Conservation (phyloP, 2,113 vertebrate genomes). For the Nyctibius bracteatus region DNA sequence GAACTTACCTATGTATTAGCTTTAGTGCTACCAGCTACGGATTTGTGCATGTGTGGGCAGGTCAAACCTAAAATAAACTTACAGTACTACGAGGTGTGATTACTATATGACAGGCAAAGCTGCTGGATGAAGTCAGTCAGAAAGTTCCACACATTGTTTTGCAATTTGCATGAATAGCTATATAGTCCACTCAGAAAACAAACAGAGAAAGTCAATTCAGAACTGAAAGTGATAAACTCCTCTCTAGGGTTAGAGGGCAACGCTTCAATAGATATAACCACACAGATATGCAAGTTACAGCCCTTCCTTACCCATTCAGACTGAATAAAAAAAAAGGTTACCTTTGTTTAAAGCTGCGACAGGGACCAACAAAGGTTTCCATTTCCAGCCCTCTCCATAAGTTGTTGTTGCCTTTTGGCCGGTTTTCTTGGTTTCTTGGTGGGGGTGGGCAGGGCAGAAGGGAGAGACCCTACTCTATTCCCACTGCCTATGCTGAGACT, state of each 20-base stretch:
- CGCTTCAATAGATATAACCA: neutral
- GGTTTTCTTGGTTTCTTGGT: neutral
- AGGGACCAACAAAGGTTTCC: neutral
- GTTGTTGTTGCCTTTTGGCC: rapidly evolving
- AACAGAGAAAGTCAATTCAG: neutral
- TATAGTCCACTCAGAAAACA: neutral
- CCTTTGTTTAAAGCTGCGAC: neutral
- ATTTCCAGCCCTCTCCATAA: neutral
- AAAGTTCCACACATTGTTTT: neutral
- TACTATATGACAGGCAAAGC: neutral
- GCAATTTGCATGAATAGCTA: neutral
- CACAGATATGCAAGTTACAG: neutral
- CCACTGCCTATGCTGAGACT: neutral
- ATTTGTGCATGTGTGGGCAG: neutral
- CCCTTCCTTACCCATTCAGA: neutral
- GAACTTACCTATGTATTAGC: neutral
- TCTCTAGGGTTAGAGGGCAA: neutral
- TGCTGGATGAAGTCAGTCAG: neutral
- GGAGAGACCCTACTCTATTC: neutral
- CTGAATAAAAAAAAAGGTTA: neutral
- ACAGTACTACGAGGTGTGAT: neutral
- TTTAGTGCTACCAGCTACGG: neutral
- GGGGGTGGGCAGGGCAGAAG: rapidly evolving
- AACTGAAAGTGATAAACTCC: neutral
- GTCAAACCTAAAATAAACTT: neutral